These are phyloP conservation scores for Chiloscyllium plagiosum DNA, from an alignment of 2,113 vertebrate species.

Conservation along the genomic window DNA sequence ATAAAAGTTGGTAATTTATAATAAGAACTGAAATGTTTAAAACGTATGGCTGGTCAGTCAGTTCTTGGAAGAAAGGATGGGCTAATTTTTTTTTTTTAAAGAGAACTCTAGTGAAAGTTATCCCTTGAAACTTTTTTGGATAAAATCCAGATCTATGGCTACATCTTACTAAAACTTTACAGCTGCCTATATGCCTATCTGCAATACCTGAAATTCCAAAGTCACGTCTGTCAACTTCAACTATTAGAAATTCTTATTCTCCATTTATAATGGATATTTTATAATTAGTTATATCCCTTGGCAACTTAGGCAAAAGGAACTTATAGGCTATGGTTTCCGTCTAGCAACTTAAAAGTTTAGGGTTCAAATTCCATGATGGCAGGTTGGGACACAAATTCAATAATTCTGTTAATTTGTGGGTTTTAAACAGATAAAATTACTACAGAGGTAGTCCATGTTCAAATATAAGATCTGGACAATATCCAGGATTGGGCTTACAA, in stretches of 20 bases:
- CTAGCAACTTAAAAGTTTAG: background rate
- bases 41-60: background rate
- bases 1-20: background rate
- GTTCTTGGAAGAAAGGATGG: background rate
- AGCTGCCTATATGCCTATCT: background rate
- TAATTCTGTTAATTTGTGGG: background rate
- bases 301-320: background rate
- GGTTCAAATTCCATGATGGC: background rate
- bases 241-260: background rate
- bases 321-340: background rate
- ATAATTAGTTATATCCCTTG: background rate
- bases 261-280: background rate
- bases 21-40: background rate
- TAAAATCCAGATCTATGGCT: background rate
- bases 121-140: background rate
- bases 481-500: too few relatives aligned
- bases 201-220: background rate
- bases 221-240: background rate
- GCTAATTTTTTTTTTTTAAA: background rate
- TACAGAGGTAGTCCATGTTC: background rate
- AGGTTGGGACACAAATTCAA: background rate
- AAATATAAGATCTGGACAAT: too few relatives aligned
- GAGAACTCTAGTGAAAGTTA: background rate
- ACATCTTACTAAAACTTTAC: background rate
- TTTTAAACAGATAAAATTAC: background rate